Percentiles rank a stretch among this genome's conserved stretches.
Conservation (phyloP, 2,113 vertebrate species). For the Eulacestoma nigropectus region DNA sequence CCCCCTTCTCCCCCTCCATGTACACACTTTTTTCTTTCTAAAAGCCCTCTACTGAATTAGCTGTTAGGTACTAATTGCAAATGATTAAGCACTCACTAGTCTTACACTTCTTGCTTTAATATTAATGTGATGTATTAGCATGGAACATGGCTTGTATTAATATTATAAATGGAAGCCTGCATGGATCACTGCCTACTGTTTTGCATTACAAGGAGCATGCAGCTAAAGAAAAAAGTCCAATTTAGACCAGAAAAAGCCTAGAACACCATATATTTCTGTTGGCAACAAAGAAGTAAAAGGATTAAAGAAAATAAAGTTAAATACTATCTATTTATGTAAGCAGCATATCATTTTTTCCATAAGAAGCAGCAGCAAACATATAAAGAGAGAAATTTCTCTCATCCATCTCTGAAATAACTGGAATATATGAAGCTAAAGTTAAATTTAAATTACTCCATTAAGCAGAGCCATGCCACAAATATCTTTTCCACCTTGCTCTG, state of each 20-base stretch:
- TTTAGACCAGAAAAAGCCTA: conserved; percentile 43
- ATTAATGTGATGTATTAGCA: conserved; percentile 78
- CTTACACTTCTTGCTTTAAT: conserved; percentile 76
- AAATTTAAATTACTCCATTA: conserved; percentile 51
- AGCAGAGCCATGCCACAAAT: background rate
- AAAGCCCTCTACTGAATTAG: conserved; percentile 75
- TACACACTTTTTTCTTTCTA: conserved; percentile 51
- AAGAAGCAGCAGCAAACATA: conserved; percentile 27
- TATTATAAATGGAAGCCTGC: conserved; percentile 77
- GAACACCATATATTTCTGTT: conserved; percentile 38
- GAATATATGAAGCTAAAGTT: background rate
- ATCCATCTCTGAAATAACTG: conserved; percentile 6
- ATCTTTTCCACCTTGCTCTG: background rate
- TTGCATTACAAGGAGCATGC: conserved; percentile 62
- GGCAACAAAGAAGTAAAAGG: conserved; percentile 38
- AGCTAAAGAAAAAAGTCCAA: conserved; percentile 62
- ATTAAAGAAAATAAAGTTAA: conserved; percentile 60
- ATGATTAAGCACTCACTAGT: conserved; percentile 79
- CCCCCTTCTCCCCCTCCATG: background rate
- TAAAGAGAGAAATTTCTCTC: conserved; percentile 33
- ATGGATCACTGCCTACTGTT: conserved; percentile 74
- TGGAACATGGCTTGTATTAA: conserved; percentile 76
- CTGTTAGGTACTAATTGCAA: conserved; percentile 77
- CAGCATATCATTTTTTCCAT: conserved; percentile 33
- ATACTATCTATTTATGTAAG: conserved; percentile 52